phyloP scores from a whole-genome alignment of 1,140 invertebrate species.

The Papilio glaucus region DNA sequence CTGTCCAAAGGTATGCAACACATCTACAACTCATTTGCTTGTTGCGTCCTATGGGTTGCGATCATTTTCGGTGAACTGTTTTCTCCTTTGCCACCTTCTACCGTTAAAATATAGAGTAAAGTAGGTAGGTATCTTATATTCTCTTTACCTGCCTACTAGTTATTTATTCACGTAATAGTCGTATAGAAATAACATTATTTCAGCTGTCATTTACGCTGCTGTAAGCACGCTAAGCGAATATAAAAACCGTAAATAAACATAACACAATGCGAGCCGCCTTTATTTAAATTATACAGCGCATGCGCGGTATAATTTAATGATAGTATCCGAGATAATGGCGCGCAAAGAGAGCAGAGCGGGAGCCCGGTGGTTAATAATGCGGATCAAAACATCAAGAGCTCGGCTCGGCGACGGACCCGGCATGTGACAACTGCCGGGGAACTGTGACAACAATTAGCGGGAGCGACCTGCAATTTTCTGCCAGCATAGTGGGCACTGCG shows the following conservation, averaged over 20 bases:
- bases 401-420: background rate
- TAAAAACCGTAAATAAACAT: conserved; percentile 24
- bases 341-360: conserved; percentile 8
- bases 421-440: background rate
- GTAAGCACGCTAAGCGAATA: conserved; percentile 22
- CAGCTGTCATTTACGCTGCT: conserved; percentile 4
- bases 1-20: too few relatives aligned
- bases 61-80: too few relatives aligned
- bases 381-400: conserved; percentile 3
- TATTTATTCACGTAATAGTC: background rate
- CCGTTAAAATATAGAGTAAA: too few relatives aligned
- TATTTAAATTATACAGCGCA: background rate
- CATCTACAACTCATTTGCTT: too few relatives aligned
- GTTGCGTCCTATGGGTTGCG: too few relatives aligned
- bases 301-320: conserved; percentile 5
- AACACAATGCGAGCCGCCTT: conserved; percentile 7
- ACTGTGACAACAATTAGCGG: background rate
- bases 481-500: background rate
- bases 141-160: too few relatives aligned
- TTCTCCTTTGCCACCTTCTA: too few relatives aligned
- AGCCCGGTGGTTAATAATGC: conserved; percentile 16
- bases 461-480: background rate
- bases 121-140: too few relatives aligned
- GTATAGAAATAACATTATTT: background rate
- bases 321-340: conserved; percentile 7